These are phyloP conservation scores for Teleogryllus oceanicus DNA, from an alignment of 2,888 invertebrate genomes.

Conservation along the genomic window DNA sequence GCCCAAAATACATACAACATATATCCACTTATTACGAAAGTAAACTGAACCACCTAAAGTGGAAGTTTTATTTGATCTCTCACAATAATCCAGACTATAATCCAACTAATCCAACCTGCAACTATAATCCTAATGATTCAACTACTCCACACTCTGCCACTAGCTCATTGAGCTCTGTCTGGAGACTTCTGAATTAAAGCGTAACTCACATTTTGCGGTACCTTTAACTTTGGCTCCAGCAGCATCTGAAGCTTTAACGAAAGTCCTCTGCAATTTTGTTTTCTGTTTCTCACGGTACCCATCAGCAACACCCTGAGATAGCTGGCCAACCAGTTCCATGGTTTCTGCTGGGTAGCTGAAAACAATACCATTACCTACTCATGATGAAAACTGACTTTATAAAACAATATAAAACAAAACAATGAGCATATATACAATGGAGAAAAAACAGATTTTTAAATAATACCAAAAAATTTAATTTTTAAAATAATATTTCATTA, in stretches of 20 bases:
- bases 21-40: too few species aligned
- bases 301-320: slow-evolving; percentile 70
- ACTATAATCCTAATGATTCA: too few species aligned
- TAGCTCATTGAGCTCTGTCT: too few species aligned
- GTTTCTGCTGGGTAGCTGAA: slow-evolving; percentile 75
- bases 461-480: neutral
- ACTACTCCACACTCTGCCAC: too few species aligned
- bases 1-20: too few species aligned
- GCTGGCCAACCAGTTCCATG: slow-evolving; percentile 70
- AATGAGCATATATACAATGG: too few species aligned
- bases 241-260: slow-evolving; percentile 72
- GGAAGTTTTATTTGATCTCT: too few species aligned
- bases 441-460: neutral
- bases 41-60: too few species aligned
- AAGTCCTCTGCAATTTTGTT: slow-evolving; percentile 66
- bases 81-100: too few species aligned
- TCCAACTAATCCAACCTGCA: too few species aligned
- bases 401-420: slow-evolving; percentile 18
- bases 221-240: slow-evolving; percentile 72
- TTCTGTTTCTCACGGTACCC: slow-evolving; percentile 64
- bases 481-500: too few species aligned
- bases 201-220: slow-evolving; percentile 44
- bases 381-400: neutral
- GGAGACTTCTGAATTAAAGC: neutral
- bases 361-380: slow-evolving; percentile 29